Percentiles rank a stretch among this genome's conserved stretches.
Evolutionary conservation across 2,113 vertebrate species (phyloP).

Genomic region (Anser cygnoides): DNA sequence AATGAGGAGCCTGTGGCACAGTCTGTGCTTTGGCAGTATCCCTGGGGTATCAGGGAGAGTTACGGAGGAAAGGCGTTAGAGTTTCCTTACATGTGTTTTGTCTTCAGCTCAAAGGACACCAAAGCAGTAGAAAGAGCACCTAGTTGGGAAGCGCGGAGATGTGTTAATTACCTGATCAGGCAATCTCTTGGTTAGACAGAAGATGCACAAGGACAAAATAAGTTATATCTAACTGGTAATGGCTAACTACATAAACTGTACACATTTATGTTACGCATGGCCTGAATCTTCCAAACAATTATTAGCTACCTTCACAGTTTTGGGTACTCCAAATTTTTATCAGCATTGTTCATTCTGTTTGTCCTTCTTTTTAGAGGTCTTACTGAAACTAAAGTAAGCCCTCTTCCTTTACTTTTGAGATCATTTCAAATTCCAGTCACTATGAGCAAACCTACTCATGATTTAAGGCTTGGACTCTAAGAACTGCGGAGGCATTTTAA

Average conservation of each 20-base stretch:
- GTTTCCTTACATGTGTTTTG: neutral
- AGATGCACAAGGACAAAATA: neutral
- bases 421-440: neutral
- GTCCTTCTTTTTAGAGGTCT: neutral
- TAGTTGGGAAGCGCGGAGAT: too few relatives aligned
- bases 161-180: neutral
- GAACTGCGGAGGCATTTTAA: neutral
- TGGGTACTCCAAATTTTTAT: neutral
- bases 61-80: neutral
- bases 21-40: neutral
- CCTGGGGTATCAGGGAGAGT: neutral
- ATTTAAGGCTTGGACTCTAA: neutral
- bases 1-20: neutral
- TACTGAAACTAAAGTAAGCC: neutral
- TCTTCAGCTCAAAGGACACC: neutral
- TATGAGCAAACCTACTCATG: neutral
- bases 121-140: neutral
- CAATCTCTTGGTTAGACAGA: neutral
- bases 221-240: neutral
- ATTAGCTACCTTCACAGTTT: neutral
- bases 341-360: neutral
- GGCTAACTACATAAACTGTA: too few relatives aligned
- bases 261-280: neutral
- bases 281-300: neutral
- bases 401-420: neutral